These are phyloP conservation scores for Hippocampus barbouri DNA, from an alignment of 2,113 vertebrate species.

Conservation along the genomic window DNA sequence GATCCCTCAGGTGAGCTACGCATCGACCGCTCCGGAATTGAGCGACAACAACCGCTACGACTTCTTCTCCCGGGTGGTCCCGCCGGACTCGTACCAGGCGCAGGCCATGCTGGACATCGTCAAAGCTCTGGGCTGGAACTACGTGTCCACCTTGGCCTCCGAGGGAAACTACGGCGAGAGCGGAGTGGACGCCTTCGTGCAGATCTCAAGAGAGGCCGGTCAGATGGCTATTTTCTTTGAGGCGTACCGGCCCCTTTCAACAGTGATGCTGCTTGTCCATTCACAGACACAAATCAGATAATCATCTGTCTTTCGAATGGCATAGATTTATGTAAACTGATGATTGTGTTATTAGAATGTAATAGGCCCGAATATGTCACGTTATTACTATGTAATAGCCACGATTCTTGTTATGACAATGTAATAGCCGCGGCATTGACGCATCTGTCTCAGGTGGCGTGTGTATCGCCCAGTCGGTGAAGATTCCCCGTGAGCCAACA, in stretches of 20 bases:
- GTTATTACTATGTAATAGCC: not conserved
- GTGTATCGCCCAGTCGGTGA: slow-evolving; percentile 95
- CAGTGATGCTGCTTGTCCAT: not conserved
- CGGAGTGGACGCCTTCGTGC: slow-evolving; percentile 85
- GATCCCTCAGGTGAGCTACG: slow-evolving; percentile 90
- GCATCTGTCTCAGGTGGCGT: slow-evolving; percentile 78
- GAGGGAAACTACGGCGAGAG: slow-evolving; percentile 91
- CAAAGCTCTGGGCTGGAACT: slow-evolving; percentile 86
- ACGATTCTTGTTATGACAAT: not conserved
- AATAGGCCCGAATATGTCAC: too few species aligned
- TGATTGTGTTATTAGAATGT: too few species aligned
- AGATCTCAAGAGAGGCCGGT: slow-evolving; percentile 86
- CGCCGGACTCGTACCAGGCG: slow-evolving; percentile 88
- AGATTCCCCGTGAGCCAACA: slow-evolving; percentile 92
- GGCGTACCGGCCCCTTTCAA: too few species aligned
- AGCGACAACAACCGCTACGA: slow-evolving; percentile 87
- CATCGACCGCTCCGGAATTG: slow-evolving; percentile 86
- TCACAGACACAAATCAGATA: not conserved
- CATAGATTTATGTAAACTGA: too few species aligned
- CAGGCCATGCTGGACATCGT: slow-evolving; percentile 92
- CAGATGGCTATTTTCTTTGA: not conserved
- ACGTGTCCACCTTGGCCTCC: slow-evolving; percentile 85
- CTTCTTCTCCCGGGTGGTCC: slow-evolving; percentile 88
- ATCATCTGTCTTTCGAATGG: too few species aligned
- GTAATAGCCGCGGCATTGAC: not conserved